Percentiles rank a stretch among this genome's conserved stretches.
phyloP scores from a whole-genome alignment of 2,888 invertebrate species.

The Microlaimidae sp. region DNA sequence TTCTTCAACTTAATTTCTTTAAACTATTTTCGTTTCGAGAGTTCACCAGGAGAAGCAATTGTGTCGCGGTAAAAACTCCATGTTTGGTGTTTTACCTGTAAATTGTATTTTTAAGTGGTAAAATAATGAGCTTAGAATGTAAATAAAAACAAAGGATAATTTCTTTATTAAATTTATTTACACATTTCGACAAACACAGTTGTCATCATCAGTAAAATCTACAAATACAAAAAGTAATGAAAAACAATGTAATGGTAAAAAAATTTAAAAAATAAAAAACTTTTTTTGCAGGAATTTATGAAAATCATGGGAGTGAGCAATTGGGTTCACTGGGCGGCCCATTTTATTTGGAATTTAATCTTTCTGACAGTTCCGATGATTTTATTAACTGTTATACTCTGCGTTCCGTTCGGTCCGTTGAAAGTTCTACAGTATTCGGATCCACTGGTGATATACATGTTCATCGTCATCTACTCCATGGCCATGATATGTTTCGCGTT shows the following conservation, averaged over 20 bases:
- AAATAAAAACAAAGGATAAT: too few relatives aligned
- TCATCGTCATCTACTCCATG: conserved; percentile 52
- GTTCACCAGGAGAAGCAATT: too few relatives aligned
- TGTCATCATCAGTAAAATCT: too few relatives aligned
- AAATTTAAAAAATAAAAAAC: conserved; percentile 2
- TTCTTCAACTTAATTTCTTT: too few relatives aligned
- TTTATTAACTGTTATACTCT: conserved; percentile 38
- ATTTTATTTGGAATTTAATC: conserved; percentile 60
- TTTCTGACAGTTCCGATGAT: conserved; percentile 49
- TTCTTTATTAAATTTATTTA: too few relatives aligned
- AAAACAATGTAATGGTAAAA: conserved; percentile 13
- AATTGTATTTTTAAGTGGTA: background rate
- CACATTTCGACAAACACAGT: too few relatives aligned
- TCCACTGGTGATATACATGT: conserved; percentile 51
- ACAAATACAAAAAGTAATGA: too few relatives aligned
- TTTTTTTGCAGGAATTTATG: conserved; percentile 59
- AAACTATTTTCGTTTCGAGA: too few relatives aligned
- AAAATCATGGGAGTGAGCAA: conserved; percentile 72
- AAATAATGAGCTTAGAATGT: background rate
- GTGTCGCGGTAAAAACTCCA: too few relatives aligned
- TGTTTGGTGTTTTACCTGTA: too few relatives aligned
- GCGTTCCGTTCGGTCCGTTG: conserved; percentile 21
- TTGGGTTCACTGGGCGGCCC: conserved; percentile 68
- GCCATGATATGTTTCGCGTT: conserved; percentile 59
- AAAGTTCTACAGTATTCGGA: conserved; percentile 53